A percentile compares a stretch with the other conserved stretches of the same genome.
phyloP scores from a whole-genome alignment of 2,888 invertebrate genomes.

The Ectemnius cavifrons region DNA sequence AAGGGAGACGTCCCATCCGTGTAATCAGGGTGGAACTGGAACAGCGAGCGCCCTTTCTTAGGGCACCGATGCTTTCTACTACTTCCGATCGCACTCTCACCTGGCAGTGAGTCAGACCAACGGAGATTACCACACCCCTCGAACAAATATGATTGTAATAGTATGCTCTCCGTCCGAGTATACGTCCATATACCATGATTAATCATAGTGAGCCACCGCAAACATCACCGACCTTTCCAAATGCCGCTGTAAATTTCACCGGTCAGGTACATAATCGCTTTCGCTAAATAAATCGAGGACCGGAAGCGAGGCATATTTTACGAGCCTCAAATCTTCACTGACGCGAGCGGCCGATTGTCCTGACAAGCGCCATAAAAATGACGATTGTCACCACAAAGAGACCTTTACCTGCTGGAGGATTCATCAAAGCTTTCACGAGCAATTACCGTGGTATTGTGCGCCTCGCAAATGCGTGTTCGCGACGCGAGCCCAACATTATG shows the following conservation, averaged over 20 bases:
- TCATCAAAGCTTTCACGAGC: conserved; percentile 52
- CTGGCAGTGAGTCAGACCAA: conserved; percentile 27
- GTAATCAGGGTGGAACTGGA: conserved; percentile 35
- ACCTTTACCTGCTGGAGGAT: conserved; percentile 42
- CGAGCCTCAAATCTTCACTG: conserved; percentile 1
- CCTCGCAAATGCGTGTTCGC: conserved; percentile 16
- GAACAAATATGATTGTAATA: background rate
- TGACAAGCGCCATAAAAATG: conserved; percentile 17
- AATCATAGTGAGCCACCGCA: background rate
- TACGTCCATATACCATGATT: background rate
- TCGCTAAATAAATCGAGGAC: no score
- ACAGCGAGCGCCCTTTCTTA: background rate
- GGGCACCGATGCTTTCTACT: conserved; percentile 8
- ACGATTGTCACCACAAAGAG: conserved; percentile 27
- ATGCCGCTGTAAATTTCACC: background rate
- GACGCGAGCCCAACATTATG: conserved; percentile 26
- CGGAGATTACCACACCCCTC: conserved; percentile 2
- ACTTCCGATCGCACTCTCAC: conserved; percentile 14
- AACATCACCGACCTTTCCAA: background rate
- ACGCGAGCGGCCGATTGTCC: conserved; percentile 3
- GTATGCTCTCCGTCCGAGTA: background rate
- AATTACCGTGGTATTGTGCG: conserved; percentile 55
- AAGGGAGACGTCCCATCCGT: conserved; percentile 4
- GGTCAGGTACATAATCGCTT: no score
- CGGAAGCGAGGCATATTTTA: background rate